Evolutionary conservation across 2,113 vertebrate genomes (phyloP), one percentile per base, ranked within the genome.

Genomic region (Myrmophylax atrothorax): DNA sequence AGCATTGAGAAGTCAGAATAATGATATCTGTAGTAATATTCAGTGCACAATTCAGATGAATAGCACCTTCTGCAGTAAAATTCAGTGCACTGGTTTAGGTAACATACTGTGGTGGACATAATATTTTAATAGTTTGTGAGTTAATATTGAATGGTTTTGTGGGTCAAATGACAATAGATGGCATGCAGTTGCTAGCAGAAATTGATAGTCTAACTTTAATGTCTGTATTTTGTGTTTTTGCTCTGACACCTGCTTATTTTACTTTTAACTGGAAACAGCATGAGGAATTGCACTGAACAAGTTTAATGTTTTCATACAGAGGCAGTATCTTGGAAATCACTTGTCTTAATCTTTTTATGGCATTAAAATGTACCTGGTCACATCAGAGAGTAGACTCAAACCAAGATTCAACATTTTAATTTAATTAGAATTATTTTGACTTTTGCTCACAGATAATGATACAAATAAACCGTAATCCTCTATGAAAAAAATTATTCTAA

Each of bases 401-500:
- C 9, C 29, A 60, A 81, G 31, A 52, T 90, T 91, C 90, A 95
- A 58, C 7, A 77, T 79, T 86, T 95, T 81, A 70, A 93, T 77
- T 93, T 50, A 19, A 14, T 1, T 88, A 75, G 75, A 94, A 76
- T 52, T 82, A 52, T 58, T 90, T 83, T 93, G 59, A 31, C 25
- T 82, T 80, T 94, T 91, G 18, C 24, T 89, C 0, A 11, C 28
- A n/a, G 68, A 14, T 15, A 50, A 9, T 42, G 38, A 84, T 40
- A 69, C 42, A 97, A 89, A 84, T 68, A 70, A 93, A 29, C 47
- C 58, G n/a, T 83, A 96, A 70, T 81, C 49, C 49, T 75, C 25
- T 76, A 28, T 24, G 40, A 47, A 84, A 88, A 92, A 79, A 6
- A 14, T 24, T 85, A 59, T 68, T 94, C 60, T 75, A 46, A 92